Conservation (phyloP, 2,113 vertebrate genomes). For the Aldabrachelys gigantea region DNA sequence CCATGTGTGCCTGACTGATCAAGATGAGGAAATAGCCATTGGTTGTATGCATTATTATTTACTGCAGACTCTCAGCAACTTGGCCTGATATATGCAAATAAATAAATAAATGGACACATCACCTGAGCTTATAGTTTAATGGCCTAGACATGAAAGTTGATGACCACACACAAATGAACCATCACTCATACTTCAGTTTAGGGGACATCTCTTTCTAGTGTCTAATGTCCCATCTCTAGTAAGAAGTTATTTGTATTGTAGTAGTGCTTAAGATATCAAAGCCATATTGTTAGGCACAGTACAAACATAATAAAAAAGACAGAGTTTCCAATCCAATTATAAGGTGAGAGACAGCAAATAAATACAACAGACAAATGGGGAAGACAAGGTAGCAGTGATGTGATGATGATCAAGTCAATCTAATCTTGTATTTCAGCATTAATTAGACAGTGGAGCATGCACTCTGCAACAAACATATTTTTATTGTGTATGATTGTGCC, state of each 20-base stretch:
- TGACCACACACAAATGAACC: neutral
- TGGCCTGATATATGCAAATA: neutral
- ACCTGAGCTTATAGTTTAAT: neutral
- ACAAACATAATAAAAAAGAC: neutral
- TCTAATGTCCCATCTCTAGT: neutral
- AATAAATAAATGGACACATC: neutral
- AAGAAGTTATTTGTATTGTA: neutral
- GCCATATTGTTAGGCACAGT: neutral
- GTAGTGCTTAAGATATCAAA: neutral
- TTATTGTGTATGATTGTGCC: neutral
- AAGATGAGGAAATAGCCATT: neutral
- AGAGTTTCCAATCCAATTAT: neutral
- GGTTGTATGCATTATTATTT: neutral
- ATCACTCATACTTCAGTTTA: neutral
- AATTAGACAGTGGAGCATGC: neutral
- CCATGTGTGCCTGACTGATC: neutral
- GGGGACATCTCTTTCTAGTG: neutral
- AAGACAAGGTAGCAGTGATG: neutral
- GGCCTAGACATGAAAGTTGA: neutral
- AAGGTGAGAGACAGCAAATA: neutral
- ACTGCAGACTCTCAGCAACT: neutral
- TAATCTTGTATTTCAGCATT: neutral
- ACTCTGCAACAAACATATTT: neutral
- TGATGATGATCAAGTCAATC: neutral
- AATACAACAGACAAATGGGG: neutral